phyloP scores from a whole-genome alignment of 2,113 vertebrate species.

The Chamaetylas fuelleborni region DNA sequence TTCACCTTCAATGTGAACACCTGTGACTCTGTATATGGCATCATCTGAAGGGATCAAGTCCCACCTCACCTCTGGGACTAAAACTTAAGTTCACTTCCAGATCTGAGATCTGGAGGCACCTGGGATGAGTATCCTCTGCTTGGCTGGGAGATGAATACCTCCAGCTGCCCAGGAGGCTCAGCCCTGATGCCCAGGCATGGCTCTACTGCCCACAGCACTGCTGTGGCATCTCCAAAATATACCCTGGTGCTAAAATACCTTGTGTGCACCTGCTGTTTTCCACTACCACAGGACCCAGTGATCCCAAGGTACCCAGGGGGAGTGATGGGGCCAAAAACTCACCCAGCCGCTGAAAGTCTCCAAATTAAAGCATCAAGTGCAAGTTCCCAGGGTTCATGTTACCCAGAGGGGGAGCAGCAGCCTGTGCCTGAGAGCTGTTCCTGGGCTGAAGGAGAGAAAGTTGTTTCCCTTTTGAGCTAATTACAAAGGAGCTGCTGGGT shows the following conservation, averaged over 20 bases:
- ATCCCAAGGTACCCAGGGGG: neutral
- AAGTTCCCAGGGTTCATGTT: neutral
- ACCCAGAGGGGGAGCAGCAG: fast-evolving
- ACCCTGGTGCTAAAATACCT: neutral
- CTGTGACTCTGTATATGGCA: fast-evolving
- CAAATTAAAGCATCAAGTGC: neutral
- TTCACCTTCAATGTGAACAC: neutral
- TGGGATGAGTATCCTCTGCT: neutral
- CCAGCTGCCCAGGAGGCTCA: neutral
- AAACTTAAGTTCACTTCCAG: neutral
- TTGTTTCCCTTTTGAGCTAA: conserved; percentile 45
- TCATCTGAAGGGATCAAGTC: neutral
- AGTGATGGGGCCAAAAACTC: neutral
- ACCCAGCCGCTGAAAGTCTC: neutral
- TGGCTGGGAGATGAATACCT: fast-evolving
- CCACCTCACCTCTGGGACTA: neutral
- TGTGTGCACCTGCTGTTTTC: neutral
- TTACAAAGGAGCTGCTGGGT: conserved; percentile 14
- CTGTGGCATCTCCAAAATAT: neutral
- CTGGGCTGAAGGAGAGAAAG: conserved; percentile 21
- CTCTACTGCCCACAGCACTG: neutral
- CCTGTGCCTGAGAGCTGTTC: neutral
- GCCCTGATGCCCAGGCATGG: fast-evolving
- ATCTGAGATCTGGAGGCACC: neutral
- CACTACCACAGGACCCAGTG: fast-evolving